These are phyloP conservation scores for Drosophila sordidapex DNA, from an alignment of 2,888 invertebrate species.

Conservation along the genomic window DNA sequence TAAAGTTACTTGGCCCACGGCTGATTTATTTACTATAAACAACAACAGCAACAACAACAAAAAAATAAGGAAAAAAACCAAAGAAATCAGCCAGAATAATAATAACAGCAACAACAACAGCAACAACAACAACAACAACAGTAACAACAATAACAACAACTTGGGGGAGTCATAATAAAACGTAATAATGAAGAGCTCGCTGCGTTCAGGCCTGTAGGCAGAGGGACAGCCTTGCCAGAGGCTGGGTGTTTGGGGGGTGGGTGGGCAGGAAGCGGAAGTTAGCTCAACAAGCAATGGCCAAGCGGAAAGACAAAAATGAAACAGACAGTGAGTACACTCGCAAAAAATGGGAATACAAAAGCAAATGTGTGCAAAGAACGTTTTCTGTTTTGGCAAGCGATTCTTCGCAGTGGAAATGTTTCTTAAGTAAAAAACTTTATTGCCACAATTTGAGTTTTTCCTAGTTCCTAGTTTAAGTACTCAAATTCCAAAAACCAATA, in stretches of 20 bases:
- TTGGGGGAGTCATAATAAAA: constrained; percentile 49
- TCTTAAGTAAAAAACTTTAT: background rate
- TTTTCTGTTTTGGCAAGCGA: background rate
- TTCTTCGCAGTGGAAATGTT: background rate
- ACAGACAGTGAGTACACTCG: constrained; percentile 16
- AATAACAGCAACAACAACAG: constrained; percentile 22
- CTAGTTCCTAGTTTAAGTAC: background rate
- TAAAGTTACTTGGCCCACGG: constrained; percentile 72
- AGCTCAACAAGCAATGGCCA: constrained; percentile 65
- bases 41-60: constrained; percentile 37
- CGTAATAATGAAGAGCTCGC: constrained; percentile 53
- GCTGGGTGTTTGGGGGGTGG: background rate
- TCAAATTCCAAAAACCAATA: background rate
- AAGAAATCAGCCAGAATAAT: constrained; percentile 47
- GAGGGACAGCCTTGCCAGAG: constrained; percentile 5
- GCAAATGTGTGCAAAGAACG: background rate
- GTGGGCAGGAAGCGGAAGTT: constrained; percentile 70
- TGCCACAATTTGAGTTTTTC: background rate
- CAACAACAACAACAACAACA: constrained; percentile 9
- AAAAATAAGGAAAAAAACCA: constrained; percentile 18
- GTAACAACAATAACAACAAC: constrained; percentile 14
- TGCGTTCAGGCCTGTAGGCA: constrained; percentile 37
- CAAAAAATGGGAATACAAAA: background rate
- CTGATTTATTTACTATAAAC: constrained; percentile 75
- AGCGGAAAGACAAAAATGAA: constrained; percentile 45